These are phyloP conservation scores for Probosciger aterrimus DNA, from an alignment of 2,113 vertebrate species.

Conservation along the genomic window DNA sequence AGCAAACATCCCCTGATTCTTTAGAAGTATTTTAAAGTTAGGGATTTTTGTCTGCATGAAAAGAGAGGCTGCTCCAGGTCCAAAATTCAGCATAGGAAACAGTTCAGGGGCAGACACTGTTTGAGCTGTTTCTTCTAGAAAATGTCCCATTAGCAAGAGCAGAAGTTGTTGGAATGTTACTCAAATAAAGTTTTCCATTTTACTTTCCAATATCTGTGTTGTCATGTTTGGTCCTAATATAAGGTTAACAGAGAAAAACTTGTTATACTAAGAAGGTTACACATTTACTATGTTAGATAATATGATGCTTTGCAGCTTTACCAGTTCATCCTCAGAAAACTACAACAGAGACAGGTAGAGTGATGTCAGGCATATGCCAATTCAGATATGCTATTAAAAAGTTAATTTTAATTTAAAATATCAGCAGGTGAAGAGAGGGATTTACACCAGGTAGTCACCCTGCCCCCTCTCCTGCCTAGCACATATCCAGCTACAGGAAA, in stretches of 20 bases:
- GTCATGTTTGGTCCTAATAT: background rate
- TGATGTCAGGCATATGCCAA: background rate
- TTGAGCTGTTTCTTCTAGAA: background rate
- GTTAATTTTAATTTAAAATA: constrained; percentile 8
- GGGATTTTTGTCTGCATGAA: background rate
- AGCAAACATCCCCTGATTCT: background rate
- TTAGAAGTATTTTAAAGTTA: background rate
- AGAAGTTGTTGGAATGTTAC: background rate
- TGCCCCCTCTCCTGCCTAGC: background rate
- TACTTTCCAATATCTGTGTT: background rate
- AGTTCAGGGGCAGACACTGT: background rate
- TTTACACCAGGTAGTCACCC: constrained; percentile 15
- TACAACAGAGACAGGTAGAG: background rate
- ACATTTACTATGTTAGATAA: background rate
- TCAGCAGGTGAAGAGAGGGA: background rate
- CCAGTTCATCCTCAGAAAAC: background rate
- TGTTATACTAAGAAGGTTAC: background rate
- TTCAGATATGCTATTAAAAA: background rate
- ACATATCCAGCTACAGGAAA: constrained; percentile 13
- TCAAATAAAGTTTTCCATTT: background rate
- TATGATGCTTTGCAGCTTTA: background rate
- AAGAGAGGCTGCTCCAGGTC: background rate
- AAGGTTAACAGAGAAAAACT: background rate
- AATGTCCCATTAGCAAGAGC: background rate
- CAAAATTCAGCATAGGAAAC: background rate